A percentile compares a stretch with the other conserved stretches of the same genome.
Conservation (phyloP, 2,888 invertebrate species). For the Caenorhabditis zanzibari region DNA sequence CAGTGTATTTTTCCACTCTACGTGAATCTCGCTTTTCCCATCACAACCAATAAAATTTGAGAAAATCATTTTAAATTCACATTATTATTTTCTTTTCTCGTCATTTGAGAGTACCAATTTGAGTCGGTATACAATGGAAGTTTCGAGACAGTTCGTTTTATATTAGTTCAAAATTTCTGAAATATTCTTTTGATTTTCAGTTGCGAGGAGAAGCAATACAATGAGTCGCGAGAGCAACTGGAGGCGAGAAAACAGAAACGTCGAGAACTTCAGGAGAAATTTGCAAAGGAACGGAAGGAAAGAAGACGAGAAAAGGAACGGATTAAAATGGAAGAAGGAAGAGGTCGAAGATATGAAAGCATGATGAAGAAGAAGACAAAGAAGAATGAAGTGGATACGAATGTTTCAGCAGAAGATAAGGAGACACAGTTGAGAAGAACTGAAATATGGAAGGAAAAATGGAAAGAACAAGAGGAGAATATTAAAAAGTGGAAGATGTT, state of each 20-base stretch:
- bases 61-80: background rate
- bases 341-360: constrained; percentile 10
- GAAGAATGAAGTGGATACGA: background rate
- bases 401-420: background rate
- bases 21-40: background rate
- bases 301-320: constrained; percentile 34
- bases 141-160: constrained; percentile 20
- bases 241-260: constrained; percentile 31
- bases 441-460: background rate
- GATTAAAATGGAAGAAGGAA: constrained; percentile 27
- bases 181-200: background rate
- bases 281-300: constrained; percentile 10
- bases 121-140: constrained; percentile 30
- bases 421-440: background rate
- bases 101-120: constrained; percentile 21
- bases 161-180: background rate
- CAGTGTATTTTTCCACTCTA: background rate
- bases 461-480: constrained; percentile 3
- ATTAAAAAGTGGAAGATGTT: constrained; percentile 1
- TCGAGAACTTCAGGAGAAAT: constrained; percentile 19
- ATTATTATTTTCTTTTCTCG: constrained; percentile 10
- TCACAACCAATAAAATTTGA: background rate
- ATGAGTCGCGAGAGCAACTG: constrained; percentile 13
- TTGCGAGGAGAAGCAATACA: constrained; percentile 18
- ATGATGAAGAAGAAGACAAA: background rate